These are phyloP conservation scores for Geodia barretti DNA, from an alignment of 37 sponge, comb jelly and placozoan genomes.

Conservation along the genomic window DNA sequence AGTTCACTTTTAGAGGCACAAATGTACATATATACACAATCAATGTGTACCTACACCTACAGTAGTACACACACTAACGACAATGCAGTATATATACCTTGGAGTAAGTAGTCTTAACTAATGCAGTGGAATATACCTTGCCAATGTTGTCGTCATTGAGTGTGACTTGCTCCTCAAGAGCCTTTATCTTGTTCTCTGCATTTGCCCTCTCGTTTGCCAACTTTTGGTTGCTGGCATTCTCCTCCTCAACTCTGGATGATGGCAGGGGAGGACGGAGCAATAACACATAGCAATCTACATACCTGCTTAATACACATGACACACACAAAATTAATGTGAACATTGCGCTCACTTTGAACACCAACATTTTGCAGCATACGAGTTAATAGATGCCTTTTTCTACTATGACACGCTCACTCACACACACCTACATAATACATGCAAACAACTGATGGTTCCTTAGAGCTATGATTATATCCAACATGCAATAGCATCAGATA, in stretches of 20 bases:
- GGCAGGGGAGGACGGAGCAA: slow-evolving; percentile 9
- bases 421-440: too few relatives aligned
- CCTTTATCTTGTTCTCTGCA: slow-evolving; percentile 77
- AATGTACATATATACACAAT: background rate
- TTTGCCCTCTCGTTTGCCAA: slow-evolving; percentile 56
- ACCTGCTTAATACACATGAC: background rate
- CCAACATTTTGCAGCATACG: too few relatives aligned
- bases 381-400: background rate
- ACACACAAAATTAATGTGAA: background rate
- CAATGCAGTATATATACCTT: too few relatives aligned
- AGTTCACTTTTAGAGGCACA: too few relatives aligned
- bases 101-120: too few relatives aligned
- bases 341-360: too few relatives aligned
- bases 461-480: too few relatives aligned
- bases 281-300: background rate
- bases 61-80: too few relatives aligned
- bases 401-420: too few relatives aligned
- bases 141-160: slow-evolving; percentile 70
- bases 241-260: slow-evolving; percentile 78
- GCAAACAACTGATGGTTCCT: too few relatives aligned
- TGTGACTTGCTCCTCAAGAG: slow-evolving; percentile 80
- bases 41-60: too few relatives aligned
- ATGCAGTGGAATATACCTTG: too few relatives aligned
- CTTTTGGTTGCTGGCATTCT: slow-evolving; percentile 73
- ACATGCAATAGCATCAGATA: background rate